Base-by-base conservation (phyloP, 2,888 invertebrate genomes). In the Lasioglossum calceatum region DNA sequence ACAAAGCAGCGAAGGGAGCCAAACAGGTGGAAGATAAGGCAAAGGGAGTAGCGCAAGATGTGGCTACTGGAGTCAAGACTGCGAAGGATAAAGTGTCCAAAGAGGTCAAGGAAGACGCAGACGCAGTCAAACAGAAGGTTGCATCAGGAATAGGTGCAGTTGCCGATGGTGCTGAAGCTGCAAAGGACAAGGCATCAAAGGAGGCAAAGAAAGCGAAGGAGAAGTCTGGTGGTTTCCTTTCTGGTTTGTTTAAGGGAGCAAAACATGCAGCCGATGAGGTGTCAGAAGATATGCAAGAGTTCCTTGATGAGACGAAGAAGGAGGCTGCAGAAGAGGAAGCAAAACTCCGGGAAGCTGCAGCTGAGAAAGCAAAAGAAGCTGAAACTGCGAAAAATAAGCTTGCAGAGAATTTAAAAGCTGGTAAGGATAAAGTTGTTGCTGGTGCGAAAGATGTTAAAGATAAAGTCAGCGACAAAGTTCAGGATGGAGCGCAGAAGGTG, bases 181-280 rank as follows among this genome's bases (percentile, higher is more conserved):
- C 36, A 50, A 91, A 72, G 84, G 93, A 82, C 14, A 89, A 92
- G 71, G 96, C 67, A 95, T 96, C 93, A 3, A 96, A 96, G 91
- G 95, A 95, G 92, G 96, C 96, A 95, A 96, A 96, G 58, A 95
- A 96, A 7, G 91, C 96, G 0, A 96, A 96, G 94, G 96, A 96
- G 0, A 85, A 2, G 95, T 5, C 79, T 23, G 72, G 82, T 95
- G 87, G 86, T 27, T 77, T 90, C 50, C 39, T 90, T 0, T 85
- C 89, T 12, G 91, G 82, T 1, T 61, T 85, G 2, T 72, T 89
- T n/a, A 87, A 85, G 1, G 77, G 82, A 36, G 81, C 80, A 2
- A 89, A 85, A 2, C 82, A 96, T 0, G 95, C 96, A 39, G 96
- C 85, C 0, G 88, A 87, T 12, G 87, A 91, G 84, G 96, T 96